These are phyloP conservation scores for Zootoca vivipara DNA, from an alignment of 2,113 vertebrate species.

Conservation along the genomic window DNA sequence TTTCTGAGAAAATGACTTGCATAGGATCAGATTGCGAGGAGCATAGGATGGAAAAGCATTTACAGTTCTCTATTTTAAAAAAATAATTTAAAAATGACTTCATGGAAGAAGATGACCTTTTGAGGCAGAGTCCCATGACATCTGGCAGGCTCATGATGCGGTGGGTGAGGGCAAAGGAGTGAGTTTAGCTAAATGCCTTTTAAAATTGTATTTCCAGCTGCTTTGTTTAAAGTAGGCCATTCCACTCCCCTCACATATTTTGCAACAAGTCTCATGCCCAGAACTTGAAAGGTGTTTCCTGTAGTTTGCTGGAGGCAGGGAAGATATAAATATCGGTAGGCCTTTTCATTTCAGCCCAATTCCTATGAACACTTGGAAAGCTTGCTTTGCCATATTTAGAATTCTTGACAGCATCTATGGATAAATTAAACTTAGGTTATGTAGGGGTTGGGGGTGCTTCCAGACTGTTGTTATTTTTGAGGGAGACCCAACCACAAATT, in stretches of 20 bases:
- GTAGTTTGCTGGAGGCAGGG: conserved; percentile 43
- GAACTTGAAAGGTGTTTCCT: conserved; percentile 36
- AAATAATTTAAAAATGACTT: not conserved
- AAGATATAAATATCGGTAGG: conserved; percentile 33
- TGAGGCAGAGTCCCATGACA: not conserved
- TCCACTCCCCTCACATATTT: conserved; percentile 35
- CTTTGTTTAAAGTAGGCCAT: conserved; percentile 58
- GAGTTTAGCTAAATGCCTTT: conserved; percentile 40
- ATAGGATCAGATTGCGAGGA: not conserved
- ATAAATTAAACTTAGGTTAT: not conserved
- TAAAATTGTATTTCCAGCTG: not conserved
- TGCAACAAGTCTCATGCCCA: conserved; percentile 26
- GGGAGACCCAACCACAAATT: too few species aligned
- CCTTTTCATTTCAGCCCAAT: not conserved
- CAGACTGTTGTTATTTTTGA: not conserved
- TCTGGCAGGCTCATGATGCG: fast-evolving
- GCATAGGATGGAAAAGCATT: not conserved
- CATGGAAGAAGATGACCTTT: not conserved
- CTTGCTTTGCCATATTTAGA: not conserved
- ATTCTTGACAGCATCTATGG: not conserved
- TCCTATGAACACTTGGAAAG: not conserved
- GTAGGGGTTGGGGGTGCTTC: too few species aligned
- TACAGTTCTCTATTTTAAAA: not conserved
- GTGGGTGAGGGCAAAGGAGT: conserved; percentile 6
- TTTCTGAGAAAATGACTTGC: not conserved